Evolutionary conservation across 2,797 vertebrate species (phyloP).

Genomic region (Nasua narica): DNA sequence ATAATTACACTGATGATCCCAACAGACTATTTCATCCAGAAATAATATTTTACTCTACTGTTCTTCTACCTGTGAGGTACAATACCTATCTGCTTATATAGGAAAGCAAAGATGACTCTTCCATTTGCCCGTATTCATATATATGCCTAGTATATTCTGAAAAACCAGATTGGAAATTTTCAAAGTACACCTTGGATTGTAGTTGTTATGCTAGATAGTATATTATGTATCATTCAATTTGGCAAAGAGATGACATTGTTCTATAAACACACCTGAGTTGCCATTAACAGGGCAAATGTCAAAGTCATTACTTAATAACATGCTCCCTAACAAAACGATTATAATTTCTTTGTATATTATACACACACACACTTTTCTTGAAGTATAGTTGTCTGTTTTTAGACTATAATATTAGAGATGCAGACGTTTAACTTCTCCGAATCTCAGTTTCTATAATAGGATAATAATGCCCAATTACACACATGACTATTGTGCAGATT

Average conservation of each 20-base stretch:
- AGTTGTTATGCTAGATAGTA: neutral
- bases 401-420: neutral
- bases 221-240: neutral
- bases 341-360: neutral
- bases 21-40: conserved; percentile 48
- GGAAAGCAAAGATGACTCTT: neutral
- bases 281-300: neutral
- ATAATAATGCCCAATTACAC: neutral
- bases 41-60: neutral
- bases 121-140: neutral
- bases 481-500: neutral
- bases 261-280: conserved; percentile 2
- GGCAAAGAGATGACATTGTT: neutral
- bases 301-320: neutral
- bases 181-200: neutral
- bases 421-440: neutral
- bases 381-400: neutral
- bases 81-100: neutral
- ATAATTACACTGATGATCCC: conserved; percentile 17
- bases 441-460: neutral
- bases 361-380: neutral
- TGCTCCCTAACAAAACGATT: neutral
- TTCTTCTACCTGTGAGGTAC: neutral
- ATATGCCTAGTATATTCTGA: neutral
- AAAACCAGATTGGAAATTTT: conserved; percentile 8